Evolutionary conservation across 2,113 vertebrate genomes (phyloP).

Genomic region (Pomatostomus ruficeps): DNA sequence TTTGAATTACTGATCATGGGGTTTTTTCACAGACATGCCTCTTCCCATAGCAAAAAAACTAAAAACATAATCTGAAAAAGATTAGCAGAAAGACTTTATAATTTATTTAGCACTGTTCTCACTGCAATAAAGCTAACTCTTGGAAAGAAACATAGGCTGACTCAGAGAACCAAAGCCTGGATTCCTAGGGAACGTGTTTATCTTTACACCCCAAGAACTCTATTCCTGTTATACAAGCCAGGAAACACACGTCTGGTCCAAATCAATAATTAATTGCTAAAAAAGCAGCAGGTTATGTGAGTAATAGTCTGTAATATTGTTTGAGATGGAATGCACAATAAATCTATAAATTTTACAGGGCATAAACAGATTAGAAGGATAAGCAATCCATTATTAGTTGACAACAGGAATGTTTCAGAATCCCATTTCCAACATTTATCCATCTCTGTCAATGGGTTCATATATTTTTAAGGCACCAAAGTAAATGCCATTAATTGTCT

Average conservation of each 20-base stretch:
- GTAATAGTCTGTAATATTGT: not conserved
- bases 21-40: not conserved
- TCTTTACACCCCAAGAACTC: not conserved
- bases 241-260: not conserved
- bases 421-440: not conserved
- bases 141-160: not conserved
- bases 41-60: not conserved
- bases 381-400: not conserved
- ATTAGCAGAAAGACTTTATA: not conserved
- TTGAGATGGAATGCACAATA: not conserved
- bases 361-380: not conserved
- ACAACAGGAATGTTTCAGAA: not conserved
- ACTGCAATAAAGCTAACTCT: not conserved
- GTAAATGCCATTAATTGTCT: not conserved
- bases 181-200: not conserved
- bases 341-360: not conserved
- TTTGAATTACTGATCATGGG: not conserved
- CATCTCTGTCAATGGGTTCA: not conserved
- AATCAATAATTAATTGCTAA: not conserved
- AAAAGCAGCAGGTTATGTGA: rapidly evolving
- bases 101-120: not conserved
- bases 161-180: not conserved
- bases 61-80: not conserved
- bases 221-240: not conserved
- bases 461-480: not conserved